These are phyloP conservation scores for Probosciger aterrimus DNA, from an alignment of 2,113 vertebrate species.

Conservation along the genomic window DNA sequence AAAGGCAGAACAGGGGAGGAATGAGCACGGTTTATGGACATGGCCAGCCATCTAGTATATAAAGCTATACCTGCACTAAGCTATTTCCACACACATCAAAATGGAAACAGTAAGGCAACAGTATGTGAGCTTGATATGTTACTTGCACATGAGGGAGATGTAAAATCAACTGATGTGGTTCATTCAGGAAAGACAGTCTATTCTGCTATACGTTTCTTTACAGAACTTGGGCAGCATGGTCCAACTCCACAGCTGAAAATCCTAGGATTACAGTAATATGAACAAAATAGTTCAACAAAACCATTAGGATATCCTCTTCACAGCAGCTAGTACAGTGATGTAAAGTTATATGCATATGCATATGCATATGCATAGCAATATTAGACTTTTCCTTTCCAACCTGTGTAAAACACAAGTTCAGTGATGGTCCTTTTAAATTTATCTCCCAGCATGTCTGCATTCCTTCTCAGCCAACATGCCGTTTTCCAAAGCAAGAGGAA, in stretches of 20 bases:
- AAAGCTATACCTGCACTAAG: background rate
- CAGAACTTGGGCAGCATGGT: background rate
- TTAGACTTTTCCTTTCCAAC: background rate
- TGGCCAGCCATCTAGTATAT: background rate
- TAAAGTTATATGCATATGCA: background rate
- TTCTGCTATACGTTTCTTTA: background rate
- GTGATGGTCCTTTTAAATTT: background rate
- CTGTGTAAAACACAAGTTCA: background rate
- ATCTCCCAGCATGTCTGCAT: background rate
- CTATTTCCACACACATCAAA: background rate
- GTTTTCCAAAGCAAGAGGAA: background rate
- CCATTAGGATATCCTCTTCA: background rate
- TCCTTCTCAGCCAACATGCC: background rate
- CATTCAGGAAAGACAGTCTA: background rate
- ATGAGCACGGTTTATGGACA: accelerated
- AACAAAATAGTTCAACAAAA: background rate
- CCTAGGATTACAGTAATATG: background rate
- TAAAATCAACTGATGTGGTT: accelerated
- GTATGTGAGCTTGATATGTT: accelerated
- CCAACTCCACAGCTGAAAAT: background rate
- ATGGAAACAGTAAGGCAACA: background rate
- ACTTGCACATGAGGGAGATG: background rate
- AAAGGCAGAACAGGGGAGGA: background rate
- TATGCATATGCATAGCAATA: background rate
- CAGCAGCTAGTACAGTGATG: background rate